Base-by-base conservation (phyloP, 2,113 vertebrate genomes). In the Callocephalon fimbriatum region DNA sequence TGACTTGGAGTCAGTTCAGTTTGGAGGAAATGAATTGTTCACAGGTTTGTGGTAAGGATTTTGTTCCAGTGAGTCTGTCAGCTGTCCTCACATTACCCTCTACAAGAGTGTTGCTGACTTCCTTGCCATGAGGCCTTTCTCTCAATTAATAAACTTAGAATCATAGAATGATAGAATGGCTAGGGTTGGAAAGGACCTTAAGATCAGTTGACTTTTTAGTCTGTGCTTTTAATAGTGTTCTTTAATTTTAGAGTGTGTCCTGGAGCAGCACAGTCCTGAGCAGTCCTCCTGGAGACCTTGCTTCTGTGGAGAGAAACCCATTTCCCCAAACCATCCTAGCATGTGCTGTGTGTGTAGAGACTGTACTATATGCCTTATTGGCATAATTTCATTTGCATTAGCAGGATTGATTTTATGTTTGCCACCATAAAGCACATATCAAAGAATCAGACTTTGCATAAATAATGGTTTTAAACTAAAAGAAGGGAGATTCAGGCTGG, bases 91-190 rank as follows among this genome's bases (percentile, higher is more conserved):
- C 32, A 21, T 25, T 68, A 37, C 25, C 7, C 15, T 58, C 51
- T 25, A 12, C 8, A 27, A 18, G 12, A 66, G 2, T 2, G 2
- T 16, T 1, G 1, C 31, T 67, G 9, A 26, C 12, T 76, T 73
- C 67, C 26, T 61, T 68, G 25, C 18, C 8, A 23, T 47, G 15
- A 26, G 37, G 15, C 4, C 22, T 65, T 83, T 91, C 20, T 73
- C 20, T 91, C 32, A 8, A 25, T 58, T 86, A 75, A 59, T 35
- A 35, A 58, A 23, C 19, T 27, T 35, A 22, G 32, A 23, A 22
- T 35, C 32, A 35, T 35, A 15, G 14, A 15, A 58, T 35, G 32
- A 58, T 35, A 58, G 32, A 58, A 15, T 10, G 13, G 32, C 32
- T 58, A 35, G 56, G 32, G 32, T 15, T 58, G 21, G 56, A 58